Evolutionary conservation across 2,797 vertebrate genomes (phyloP).

Genomic region (Enteromius fasciolatus): DNA sequence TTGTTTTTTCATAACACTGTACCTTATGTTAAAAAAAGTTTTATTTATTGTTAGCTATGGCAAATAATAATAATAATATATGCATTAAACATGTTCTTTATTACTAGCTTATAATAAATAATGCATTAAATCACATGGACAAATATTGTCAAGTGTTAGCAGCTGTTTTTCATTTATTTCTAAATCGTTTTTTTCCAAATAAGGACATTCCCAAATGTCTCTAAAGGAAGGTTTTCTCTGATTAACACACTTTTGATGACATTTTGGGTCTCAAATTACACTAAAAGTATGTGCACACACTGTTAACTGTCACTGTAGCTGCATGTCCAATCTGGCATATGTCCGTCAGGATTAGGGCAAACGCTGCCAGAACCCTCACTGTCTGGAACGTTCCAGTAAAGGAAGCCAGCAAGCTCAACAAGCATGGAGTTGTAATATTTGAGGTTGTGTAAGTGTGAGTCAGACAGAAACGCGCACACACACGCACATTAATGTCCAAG

Average conservation of each 20-base stretch:
- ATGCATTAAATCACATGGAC: not conserved
- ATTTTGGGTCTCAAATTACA: not conserved
- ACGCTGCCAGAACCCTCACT: not conserved
- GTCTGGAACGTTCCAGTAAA: slow-evolving; percentile 9
- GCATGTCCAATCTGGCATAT: not conserved
- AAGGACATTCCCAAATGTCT: not conserved
- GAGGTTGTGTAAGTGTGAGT: not conserved
- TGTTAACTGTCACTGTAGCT: not conserved
- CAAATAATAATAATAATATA: not conserved
- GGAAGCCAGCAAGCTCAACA: not conserved
- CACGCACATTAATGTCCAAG: not conserved
- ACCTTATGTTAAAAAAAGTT: not conserved
- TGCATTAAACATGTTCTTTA: not conserved
- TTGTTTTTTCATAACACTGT: not conserved
- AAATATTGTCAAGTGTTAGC: not conserved
- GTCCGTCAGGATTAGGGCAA: slow-evolving; percentile 6
- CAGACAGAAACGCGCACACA: not conserved
- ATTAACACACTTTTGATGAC: not conserved
- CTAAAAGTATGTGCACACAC: not conserved
- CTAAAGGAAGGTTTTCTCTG: not conserved
- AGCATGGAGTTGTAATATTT: not conserved
- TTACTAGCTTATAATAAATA: not conserved
- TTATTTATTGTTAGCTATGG: not conserved
- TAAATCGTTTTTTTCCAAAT: not conserved
- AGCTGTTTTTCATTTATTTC: not conserved